Conservation (phyloP, 2,113 vertebrate genomes). For the Anarhynchus alexandrinus region DNA sequence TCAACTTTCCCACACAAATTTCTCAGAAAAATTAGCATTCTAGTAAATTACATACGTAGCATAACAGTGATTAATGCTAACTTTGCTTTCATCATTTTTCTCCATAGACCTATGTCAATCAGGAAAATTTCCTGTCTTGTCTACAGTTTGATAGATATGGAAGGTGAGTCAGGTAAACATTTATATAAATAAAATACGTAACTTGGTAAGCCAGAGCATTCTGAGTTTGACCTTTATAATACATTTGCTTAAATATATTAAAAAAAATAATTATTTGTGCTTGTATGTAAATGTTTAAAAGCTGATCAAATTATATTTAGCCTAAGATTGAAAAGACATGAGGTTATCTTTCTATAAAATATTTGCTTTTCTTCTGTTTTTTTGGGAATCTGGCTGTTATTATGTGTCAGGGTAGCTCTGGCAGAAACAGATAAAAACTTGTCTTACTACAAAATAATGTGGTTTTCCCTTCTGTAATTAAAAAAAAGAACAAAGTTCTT, state of each 20-base stretch:
- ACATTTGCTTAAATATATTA: not conserved
- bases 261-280: not conserved
- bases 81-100: not conserved
- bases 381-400: not conserved
- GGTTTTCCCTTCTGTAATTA: not conserved
- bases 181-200: not conserved
- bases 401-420: not conserved
- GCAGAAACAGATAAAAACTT: not conserved
- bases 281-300: not conserved
- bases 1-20: not conserved
- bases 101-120: not conserved
- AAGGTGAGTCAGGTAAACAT: not conserved
- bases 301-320: not conserved
- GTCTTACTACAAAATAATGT: not conserved
- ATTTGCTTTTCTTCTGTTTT: not conserved
- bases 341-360: not conserved
- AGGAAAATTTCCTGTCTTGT: not conserved
- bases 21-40: not conserved
- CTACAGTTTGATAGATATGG: not conserved
- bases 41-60: not conserved
- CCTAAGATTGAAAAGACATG: not conserved
- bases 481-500: not conserved
- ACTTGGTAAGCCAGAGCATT: not conserved
- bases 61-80: not conserved
- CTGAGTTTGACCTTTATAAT: not conserved